Conservation (phyloP, 2,888 invertebrate species). For the Cabera pusaria region DNA sequence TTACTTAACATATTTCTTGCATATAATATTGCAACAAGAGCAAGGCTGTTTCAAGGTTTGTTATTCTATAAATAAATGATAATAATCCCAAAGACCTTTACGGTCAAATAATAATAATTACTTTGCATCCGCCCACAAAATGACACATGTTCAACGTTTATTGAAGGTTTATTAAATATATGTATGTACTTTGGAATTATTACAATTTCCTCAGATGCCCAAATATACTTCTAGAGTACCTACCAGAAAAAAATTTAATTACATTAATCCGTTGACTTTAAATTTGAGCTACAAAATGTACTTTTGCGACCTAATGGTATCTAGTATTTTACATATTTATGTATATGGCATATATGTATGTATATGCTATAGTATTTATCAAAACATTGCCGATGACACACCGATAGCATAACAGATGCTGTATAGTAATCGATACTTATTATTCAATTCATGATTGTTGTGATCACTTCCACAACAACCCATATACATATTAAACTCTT, state of each 20-base stretch:
- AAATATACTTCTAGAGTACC: too few species aligned
- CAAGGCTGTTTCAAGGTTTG: slow-evolving; percentile 11
- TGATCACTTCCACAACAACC: slow-evolving; percentile 25
- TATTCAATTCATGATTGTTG: slow-evolving; percentile 26
- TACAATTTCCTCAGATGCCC: too few species aligned
- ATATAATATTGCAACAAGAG: slow-evolving; percentile 5
- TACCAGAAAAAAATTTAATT: too few species aligned
- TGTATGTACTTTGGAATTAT: too few species aligned
- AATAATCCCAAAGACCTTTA: too few species aligned
- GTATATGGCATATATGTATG: too few species aligned
- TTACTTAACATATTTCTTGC: slow-evolving; percentile 1
- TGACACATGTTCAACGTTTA: not conserved
- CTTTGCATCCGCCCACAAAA: slow-evolving; percentile 1
- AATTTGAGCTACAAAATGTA: too few species aligned
- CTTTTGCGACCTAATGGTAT: too few species aligned
- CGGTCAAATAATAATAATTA: slow-evolving; percentile 1
- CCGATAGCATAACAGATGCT: slow-evolving; percentile 5
- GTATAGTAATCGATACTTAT: slow-evolving; percentile 17
- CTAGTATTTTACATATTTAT: too few species aligned
- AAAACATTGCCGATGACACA: not conserved
- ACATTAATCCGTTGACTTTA: too few species aligned
- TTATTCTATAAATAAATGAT: slow-evolving; percentile 4
- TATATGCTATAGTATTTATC: too few species aligned
- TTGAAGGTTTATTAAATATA: too few species aligned
- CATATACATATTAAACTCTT: slow-evolving; percentile 5